These are phyloP conservation scores for Dallia pectoralis DNA, from an alignment of 2,797 vertebrate genomes.

Conservation along the genomic window DNA sequence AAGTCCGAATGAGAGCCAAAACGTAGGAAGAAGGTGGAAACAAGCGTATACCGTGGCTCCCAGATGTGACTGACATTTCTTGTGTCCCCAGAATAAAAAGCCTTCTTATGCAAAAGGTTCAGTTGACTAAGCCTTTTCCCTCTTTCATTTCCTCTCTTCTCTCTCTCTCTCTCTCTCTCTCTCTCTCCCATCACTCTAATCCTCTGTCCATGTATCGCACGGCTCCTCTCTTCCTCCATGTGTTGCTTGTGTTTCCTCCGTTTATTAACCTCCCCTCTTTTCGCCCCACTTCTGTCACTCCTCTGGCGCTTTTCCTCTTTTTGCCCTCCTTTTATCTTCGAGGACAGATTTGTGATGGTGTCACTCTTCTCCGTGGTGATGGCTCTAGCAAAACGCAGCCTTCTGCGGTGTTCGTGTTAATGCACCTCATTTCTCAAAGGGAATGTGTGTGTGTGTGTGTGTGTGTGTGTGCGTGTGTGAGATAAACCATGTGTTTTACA, in stretches of 20 bases:
- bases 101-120: too few species aligned
- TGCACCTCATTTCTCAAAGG: slow-evolving; percentile 55
- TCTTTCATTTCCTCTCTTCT: neutral
- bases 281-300: neutral
- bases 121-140: neutral
- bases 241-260: neutral
- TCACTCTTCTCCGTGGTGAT: neutral
- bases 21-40: too few species aligned
- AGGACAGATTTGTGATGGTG: neutral
- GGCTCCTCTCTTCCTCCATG: neutral
- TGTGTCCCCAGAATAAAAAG: too few species aligned
- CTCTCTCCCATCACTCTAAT: neutral
- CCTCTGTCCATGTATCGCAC: neutral
- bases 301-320: neutral
- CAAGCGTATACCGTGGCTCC: too few species aligned
- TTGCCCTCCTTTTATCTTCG: neutral
- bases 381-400: slow-evolving; percentile 3
- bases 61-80: too few species aligned
- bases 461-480: slow-evolving; percentile 40
- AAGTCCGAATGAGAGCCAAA: too few species aligned
- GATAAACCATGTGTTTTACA: slow-evolving; percentile 13
- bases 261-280: neutral
- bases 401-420: slow-evolving; percentile 36
- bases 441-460: slow-evolving; percentile 40
- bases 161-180: neutral